Percentiles rank a stretch among this genome's conserved stretches.
phyloP scores from a whole-genome alignment of 2,797 vertebrate species.

The Cygnus olor region DNA sequence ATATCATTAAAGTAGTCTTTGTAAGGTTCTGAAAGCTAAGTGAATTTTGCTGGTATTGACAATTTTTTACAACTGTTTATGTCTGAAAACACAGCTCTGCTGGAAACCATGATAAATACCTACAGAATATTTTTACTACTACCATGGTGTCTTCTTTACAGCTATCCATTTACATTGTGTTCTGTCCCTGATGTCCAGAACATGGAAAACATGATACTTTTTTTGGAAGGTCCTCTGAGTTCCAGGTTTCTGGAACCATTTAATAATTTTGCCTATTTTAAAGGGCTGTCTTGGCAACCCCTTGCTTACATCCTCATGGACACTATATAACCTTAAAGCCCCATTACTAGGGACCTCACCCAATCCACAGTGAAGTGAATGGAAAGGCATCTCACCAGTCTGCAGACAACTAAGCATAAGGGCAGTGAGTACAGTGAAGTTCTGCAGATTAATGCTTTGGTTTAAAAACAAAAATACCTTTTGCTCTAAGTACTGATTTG shows the following conservation, averaged over 20 bases:
- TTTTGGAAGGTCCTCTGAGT: conserved; percentile 24
- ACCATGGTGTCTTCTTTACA: background rate
- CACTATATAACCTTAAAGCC: background rate
- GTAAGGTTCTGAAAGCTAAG: background rate
- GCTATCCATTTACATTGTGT: background rate
- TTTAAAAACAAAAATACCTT: conserved; percentile 39
- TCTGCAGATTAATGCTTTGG: conserved; percentile 23
- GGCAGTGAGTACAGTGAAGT: background rate
- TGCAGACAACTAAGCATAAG: background rate
- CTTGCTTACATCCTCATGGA: background rate
- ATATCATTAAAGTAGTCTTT: background rate
- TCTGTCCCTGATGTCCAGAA: background rate
- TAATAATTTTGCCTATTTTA: conserved; percentile 19
- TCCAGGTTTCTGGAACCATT: background rate
- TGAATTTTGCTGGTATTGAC: background rate
- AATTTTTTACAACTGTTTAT: background rate
- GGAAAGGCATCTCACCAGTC: background rate
- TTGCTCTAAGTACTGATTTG: conserved; percentile 28
- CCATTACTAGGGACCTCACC: background rate
- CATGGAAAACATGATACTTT: conserved; percentile 4
- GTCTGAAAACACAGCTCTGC: background rate
- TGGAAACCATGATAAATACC: background rate
- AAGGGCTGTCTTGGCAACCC: background rate
- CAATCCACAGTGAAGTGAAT: background rate
- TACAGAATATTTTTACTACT: conserved; percentile 1